phyloP scores from a whole-genome alignment of 2,113 vertebrate species.

The Burhinus oedicnemus region DNA sequence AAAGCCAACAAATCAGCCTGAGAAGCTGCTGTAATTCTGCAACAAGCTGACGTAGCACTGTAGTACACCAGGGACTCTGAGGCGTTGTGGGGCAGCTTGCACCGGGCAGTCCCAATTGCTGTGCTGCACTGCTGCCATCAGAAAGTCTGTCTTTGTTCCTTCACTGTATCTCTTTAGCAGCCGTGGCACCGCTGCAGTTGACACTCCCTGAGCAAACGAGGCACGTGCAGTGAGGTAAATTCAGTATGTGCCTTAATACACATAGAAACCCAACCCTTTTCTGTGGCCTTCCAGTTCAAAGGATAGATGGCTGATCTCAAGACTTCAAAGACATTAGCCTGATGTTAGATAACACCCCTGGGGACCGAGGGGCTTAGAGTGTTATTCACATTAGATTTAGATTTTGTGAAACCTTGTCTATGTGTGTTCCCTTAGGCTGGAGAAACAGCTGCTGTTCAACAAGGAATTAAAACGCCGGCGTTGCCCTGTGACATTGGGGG shows the following conservation, averaged over 20 bases:
- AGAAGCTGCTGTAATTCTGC: neutral
- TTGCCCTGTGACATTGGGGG: neutral
- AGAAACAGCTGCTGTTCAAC: neutral
- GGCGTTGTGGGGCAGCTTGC: neutral
- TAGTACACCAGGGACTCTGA: neutral
- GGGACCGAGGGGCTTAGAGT: neutral
- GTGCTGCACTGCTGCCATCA: accelerated
- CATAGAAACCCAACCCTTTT: neutral
- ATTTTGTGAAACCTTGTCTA: neutral
- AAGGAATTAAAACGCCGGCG: neutral
- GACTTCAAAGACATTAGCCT: neutral
- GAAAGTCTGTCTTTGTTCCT: neutral
- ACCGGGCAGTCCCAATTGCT: accelerated
- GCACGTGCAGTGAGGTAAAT: neutral
- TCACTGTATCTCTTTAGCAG: neutral
- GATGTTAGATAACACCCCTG: neutral
- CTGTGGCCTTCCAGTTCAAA: slow-evolving; percentile 9
- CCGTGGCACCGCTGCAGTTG: neutral
- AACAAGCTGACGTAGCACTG: neutral
- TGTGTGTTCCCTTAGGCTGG: neutral
- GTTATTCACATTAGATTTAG: neutral
- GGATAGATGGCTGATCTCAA: neutral
- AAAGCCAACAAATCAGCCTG: neutral
- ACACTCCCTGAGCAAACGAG: neutral
- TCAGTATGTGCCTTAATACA: neutral